Conservation (phyloP, 2,113 vertebrate genomes). For the Lepidothrix coronata region DNA sequence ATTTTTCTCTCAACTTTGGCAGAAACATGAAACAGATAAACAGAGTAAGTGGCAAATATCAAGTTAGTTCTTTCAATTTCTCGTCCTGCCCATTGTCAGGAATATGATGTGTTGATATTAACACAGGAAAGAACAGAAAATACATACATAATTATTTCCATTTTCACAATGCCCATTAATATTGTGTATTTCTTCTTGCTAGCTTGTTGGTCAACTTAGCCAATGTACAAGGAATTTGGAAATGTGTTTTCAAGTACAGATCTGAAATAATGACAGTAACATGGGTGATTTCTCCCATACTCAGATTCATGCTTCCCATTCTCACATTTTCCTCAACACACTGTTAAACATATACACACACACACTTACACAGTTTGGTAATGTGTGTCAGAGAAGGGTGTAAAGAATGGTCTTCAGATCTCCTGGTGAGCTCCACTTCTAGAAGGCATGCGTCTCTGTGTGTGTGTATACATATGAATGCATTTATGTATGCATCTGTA, state of each 20-base stretch:
- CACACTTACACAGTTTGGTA: neutral
- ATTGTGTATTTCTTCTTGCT: neutral
- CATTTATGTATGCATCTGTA: neutral
- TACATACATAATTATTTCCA: neutral
- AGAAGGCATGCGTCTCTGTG: neutral
- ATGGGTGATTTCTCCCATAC: neutral
- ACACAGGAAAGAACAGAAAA: neutral
- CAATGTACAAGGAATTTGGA: neutral
- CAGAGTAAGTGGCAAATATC: neutral
- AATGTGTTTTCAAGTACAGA: neutral
- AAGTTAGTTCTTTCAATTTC: neutral
- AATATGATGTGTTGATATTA: neutral
- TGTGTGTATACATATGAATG: neutral
- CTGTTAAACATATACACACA: neutral
- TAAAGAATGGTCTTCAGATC: slow-evolving; percentile 13
- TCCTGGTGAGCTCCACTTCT: neutral
- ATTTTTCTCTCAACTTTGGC: neutral
- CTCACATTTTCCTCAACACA: neutral
- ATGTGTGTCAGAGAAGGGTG: slow-evolving; percentile 21
- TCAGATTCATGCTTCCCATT: neutral
- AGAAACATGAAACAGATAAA: neutral
- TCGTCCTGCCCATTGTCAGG: neutral
- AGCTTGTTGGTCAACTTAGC: neutral
- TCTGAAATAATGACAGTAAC: slow-evolving; percentile 3
- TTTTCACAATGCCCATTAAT: neutral